Evolutionary conservation across 2,888 invertebrate species (phyloP), one percentile per base, ranked within the genome.

Genomic region (Stenurella melanura): DNA sequence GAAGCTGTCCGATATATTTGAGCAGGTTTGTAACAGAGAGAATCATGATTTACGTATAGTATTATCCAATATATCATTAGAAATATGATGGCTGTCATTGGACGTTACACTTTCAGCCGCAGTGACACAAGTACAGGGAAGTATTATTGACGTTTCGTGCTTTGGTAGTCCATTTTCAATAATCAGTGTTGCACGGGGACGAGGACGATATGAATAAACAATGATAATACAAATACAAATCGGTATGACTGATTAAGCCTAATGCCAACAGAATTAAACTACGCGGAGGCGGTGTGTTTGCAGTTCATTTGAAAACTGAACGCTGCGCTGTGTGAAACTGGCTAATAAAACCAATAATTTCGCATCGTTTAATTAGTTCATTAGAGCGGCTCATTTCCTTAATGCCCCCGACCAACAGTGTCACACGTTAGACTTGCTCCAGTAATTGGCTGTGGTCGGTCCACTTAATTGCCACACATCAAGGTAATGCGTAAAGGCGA

Each of bases 281-380:
- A 7, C n/a, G 15, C 6, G 50, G 12, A 17, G 15, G 9, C 12
- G 42, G 15, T 4, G 12, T 15, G 42, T 42, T 42, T 7, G 15
- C 42, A 42, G 42, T 21, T 10, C 56, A 18, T 38, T 34, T 19
- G 12, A 34, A 69, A 58, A 69, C 21, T 17, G 58, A 17, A 19
- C 26, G n/a, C 30, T 38, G 0, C 11, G 42, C 18, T n/a, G 19
- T 17, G 11, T 12, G 54, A n/a, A 19, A 58, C 69, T 19, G 69
- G n/a, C 57, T 69, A 57, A 69, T 58, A 57, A 57, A 58, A 57
- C 69, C 69, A 56, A 69, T 69, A 58, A 69, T 57, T 69, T 69
- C 34, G 58, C 69, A 17, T 69, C 69, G 69, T 69, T 69, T 58
- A 69, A 69, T 69, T 69, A 57, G 38, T 10, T 17, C 30, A 69